These are phyloP conservation scores for Sciurus carolinensis DNA, from an alignment of 2,797 vertebrate genomes.

Conservation along the genomic window DNA sequence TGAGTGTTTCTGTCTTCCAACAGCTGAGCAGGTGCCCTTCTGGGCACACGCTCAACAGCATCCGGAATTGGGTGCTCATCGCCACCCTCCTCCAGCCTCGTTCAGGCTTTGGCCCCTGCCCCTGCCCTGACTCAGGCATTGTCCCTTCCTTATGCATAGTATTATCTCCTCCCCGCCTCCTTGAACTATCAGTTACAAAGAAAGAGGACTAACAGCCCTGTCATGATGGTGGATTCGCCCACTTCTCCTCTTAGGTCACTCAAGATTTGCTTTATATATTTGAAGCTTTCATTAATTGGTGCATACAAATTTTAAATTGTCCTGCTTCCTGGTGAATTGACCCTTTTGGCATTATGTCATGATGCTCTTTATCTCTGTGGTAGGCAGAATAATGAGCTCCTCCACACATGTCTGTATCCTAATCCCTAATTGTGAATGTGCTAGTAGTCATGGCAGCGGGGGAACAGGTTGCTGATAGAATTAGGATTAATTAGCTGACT, in stretches of 20 bases:
- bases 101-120: accelerated
- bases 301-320: not conserved
- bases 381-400: not conserved
- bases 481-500: too few species aligned
- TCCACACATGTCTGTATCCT: too few species aligned
- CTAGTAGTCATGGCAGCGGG: accelerated
- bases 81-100: too few species aligned
- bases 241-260: not conserved
- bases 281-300: not conserved
- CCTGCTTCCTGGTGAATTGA: not conserved
- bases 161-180: not conserved
- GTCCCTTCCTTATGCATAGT: not conserved
- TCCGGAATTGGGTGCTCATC: accelerated
- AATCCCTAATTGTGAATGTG: too few species aligned
- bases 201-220: not conserved
- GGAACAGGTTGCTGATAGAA: not conserved
- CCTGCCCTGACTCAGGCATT: accelerated
- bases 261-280: not conserved
- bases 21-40: accelerated
- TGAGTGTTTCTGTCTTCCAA: not conserved
- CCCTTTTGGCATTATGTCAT: not conserved
- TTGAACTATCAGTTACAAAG: accelerated
- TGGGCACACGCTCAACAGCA: accelerated
- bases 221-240: accelerated
- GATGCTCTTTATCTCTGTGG: too few species aligned